Base-by-base conservation (phyloP, 1,140 invertebrate species). In the Liolophura sinensis region DNA sequence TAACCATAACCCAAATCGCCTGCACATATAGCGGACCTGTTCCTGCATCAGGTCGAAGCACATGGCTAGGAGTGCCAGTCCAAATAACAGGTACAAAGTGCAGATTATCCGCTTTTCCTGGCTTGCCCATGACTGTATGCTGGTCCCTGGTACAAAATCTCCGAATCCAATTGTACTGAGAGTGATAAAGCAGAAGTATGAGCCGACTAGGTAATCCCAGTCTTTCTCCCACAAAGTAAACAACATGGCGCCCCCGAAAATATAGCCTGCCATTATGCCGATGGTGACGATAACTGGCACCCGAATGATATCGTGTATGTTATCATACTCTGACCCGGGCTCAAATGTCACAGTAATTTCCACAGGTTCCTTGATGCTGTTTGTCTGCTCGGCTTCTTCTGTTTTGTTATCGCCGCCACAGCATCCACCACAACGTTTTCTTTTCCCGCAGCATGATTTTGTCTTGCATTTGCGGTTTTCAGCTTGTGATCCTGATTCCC, bases 121-220 rank as follows among this genome's bases (percentile, higher is more conserved):
- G 46, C 70, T 72, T 9, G 64, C 56, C 76, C 73, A 78, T 0
- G 68, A 67, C 50, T 73, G 64, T 46, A 72, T 69, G 55, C 68
- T 70, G n/a, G 68, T 71, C 5, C 78, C 80, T 1, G 79, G 79
- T 0, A 79, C 78, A 18, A 72, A 64, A 55, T 97, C 95, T 0
- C 95, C 95, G 74, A 97, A 92, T 1, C 95, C 95, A 70, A 96
- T 94, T 0, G 78, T 80, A 40, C 68, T 86, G 15, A 89, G 78
- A 0, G 88, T 94, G 22, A 94, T 93, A 86, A 96, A 96, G 76
- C 94, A 96, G 81, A 97, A 97, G 83, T 95, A 97, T 60, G 92
- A 92, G 46, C 93, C 93, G 74, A 97, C 94, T 16, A 98, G 85
- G 25, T 94, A 89, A 52, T 89, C 92, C 96, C 81, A 83, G 3